Evolutionary conservation across 2,888 invertebrate genomes (phyloP).

Genomic region (Melanostoma scalare): DNA sequence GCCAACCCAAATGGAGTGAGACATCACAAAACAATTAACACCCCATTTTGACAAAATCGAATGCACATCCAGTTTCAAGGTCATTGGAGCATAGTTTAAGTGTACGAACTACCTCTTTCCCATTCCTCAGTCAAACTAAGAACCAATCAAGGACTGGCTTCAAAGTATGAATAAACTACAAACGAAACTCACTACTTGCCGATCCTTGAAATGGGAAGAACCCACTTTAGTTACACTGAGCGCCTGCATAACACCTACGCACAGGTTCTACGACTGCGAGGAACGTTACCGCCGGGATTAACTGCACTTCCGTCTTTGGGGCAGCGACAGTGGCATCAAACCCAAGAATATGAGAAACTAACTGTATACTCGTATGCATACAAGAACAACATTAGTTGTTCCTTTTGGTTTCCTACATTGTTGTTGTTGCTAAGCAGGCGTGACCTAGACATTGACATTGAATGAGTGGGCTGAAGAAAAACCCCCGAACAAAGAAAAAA

Average conservation of each 20-base stretch:
- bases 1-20: constrained; percentile 7
- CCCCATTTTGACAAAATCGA: constrained; percentile 1
- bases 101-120: not conserved
- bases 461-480: constrained; percentile 39
- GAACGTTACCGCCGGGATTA: constrained; percentile 30
- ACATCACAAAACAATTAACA: constrained; percentile 20
- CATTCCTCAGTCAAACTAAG: constrained; percentile 5
- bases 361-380: constrained; percentile 14
- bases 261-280: not conserved
- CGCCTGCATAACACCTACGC: constrained; percentile 54
- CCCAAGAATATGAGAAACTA: constrained; percentile 13
- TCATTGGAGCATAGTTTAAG: not conserved
- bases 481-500: not conserved
- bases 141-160: constrained; percentile 57
- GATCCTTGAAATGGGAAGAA: constrained; percentile 59
- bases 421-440: constrained; percentile 60
- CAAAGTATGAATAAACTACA: not conserved
- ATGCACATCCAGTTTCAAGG: constrained; percentile 38
- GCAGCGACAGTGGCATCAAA: constrained; percentile 1
- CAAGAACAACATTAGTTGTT: constrained; percentile 44
- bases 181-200: constrained; percentile 17
- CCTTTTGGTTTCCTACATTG: constrained; percentile 21
- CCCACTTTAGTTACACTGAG: constrained; percentile 3
- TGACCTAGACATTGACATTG: constrained; percentile 68
- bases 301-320: constrained; percentile 25